Base-by-base conservation (phyloP, 2,797 vertebrate genomes). In the Siniperca undulata region DNA sequence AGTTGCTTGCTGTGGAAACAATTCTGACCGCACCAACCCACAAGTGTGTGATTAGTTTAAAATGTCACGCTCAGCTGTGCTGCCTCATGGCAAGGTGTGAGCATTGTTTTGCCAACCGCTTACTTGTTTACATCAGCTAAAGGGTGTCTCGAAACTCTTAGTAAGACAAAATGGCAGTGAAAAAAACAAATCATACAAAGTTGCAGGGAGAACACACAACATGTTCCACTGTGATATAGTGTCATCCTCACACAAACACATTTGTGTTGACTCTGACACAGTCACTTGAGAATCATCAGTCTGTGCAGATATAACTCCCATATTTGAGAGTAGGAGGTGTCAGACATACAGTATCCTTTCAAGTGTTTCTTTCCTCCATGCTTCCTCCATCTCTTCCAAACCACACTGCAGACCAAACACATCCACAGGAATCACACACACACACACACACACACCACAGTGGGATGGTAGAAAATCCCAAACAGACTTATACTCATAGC, bases 281-380 rank as follows among this genome's bases (percentile, higher is more conserved):
- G 27, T 70, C 65, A 67, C 74, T 72, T 50, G 71, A 59, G 68
- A 74, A 66, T 78, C 56, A 46, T 65, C 85, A 44, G 36, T 65
- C 66, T 84, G 86, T 76, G 75, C 66, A 38, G 77, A 77, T 50
- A 56, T 61, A 66, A 36, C 40, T 66, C 68, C 70, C 83, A 78
- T 77, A 77, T 76, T 75, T 62, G 70, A 76, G 80, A 68, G 79
- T 44, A 27, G 78, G 85, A 86, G 85, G 87, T 90, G 90, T 81
- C 66, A 84, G 86, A 84, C 85, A 27, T 27, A 48, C 55, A 61
- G 44, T 61, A 64, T 82, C 52, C 46, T 65, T 70, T 46, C 24
- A 61, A 78, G 70, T 81, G 60, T 83, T 77, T 69, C 59, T 80
- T 75, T 70, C 76, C 78, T 59, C 17, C 34, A 9, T 38, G 60